These are phyloP conservation scores for Helarctos malayanus DNA, from an alignment of 2,797 vertebrate genomes.

Conservation along the genomic window DNA sequence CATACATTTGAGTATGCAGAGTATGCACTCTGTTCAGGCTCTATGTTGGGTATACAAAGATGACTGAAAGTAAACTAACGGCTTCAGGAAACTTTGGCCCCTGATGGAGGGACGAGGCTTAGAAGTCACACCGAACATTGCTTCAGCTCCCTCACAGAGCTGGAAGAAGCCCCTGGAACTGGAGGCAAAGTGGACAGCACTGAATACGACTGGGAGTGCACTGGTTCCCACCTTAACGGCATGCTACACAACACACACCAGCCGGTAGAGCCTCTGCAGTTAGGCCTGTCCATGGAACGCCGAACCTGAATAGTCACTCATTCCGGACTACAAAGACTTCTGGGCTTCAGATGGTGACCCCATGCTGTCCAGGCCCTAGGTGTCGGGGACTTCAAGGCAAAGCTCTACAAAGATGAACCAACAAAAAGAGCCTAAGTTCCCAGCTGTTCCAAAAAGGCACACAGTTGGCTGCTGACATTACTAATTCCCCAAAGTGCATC, in stretches of 20 bases:
- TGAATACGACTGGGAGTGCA: not conserved
- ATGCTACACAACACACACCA: not conserved
- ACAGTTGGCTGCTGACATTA: not conserved
- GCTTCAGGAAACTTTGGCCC: not conserved
- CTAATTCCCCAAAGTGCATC: not conserved
- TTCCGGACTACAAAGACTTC: not conserved
- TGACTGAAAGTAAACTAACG: not conserved
- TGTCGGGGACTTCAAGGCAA: constrained; percentile 18
- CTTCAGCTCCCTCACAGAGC: not conserved
- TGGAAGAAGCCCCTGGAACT: not conserved
- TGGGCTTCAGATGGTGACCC: constrained; percentile 10
- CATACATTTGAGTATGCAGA: not conserved
- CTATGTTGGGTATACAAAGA: not conserved
- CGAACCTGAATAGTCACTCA: not conserved
- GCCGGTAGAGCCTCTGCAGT: too few relatives aligned
- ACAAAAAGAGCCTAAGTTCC: not conserved
- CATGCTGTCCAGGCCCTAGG: not conserved
- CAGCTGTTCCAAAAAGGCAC: not conserved
- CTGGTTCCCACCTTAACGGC: not conserved
- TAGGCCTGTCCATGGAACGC: not conserved
- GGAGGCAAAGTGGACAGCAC: not conserved
- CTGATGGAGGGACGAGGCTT: not conserved
- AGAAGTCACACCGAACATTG: not conserved
- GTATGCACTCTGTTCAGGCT: not conserved
- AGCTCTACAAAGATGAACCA: not conserved